Evolutionary conservation across 2,113 vertebrate species (phyloP).

Genomic region (Typhlomys cinereus): DNA sequence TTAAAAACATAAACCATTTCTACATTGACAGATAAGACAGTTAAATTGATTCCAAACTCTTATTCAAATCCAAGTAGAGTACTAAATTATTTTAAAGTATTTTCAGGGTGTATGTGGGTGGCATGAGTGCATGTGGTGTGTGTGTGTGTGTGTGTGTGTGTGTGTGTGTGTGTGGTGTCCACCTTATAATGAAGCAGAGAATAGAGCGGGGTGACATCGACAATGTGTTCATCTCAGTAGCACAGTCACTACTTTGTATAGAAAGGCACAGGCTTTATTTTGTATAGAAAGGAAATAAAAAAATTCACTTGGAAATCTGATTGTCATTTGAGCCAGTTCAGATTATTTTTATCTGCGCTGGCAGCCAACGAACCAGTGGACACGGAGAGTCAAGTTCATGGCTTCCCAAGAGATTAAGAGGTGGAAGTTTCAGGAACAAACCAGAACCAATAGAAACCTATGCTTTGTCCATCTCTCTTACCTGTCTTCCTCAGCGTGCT

Average conservation of each 20-base stretch:
- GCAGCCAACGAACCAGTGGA: neutral
- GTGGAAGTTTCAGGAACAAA: neutral
- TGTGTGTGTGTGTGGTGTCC: neutral
- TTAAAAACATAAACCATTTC: neutral
- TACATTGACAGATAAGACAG: neutral
- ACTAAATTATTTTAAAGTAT: neutral
- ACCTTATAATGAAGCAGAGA: neutral
- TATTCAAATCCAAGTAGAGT: neutral
- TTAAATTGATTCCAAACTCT: constrained; percentile 5
- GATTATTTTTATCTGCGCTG: neutral
- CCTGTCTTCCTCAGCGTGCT: neutral
- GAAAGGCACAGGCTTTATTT: too few relatives aligned
- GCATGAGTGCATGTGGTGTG: too few relatives aligned
- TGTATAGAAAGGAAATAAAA: neutral
- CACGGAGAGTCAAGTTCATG: neutral
- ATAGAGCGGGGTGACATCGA: neutral
- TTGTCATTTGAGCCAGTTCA: neutral
- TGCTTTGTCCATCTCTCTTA: neutral
- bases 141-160: neutral
- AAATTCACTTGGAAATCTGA: neutral
- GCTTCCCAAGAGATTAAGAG: neutral
- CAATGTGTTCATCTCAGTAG: neutral
- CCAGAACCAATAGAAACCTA: neutral
- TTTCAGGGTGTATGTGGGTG: neutral
- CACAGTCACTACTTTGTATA: neutral